Percentiles rank a stretch among this genome's conserved stretches.
These are phyloP conservation scores for Ciona savignyi DNA, from an alignment of 23 tunicate genomes.

Conservation along the genomic window DNA sequence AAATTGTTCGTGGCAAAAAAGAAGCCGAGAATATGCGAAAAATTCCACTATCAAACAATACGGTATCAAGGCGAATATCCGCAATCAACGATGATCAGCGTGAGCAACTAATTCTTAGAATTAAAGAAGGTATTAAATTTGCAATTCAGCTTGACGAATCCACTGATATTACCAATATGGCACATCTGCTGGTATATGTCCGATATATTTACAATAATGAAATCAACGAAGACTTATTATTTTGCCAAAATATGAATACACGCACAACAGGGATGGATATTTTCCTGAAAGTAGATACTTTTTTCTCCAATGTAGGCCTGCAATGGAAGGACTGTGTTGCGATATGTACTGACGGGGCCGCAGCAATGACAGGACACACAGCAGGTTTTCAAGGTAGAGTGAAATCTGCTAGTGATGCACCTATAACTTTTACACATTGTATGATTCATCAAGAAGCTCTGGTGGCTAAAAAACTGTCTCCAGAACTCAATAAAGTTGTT, in stretches of 20 bases:
- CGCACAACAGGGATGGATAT: slow-evolving; percentile 33
- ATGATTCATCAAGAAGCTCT: slow-evolving; percentile 33
- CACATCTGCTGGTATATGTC: slow-evolving; percentile 34
- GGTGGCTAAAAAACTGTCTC: slow-evolving; percentile 22
- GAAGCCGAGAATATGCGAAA: slow-evolving; percentile 52
- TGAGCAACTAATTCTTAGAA: slow-evolving; percentile 58
- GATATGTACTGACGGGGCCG: slow-evolving; percentile 64
- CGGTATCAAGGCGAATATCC: slow-evolving; percentile 60
- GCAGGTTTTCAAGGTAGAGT: slow-evolving; percentile 43
- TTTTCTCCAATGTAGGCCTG: too few relatives aligned
- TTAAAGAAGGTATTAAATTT: slow-evolving; percentile 46
- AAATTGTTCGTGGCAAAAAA: slow-evolving; percentile 51
- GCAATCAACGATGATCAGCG: slow-evolving; percentile 32
- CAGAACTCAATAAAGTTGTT: slow-evolving; percentile 15
- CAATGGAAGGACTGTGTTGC: slow-evolving; percentile 45
- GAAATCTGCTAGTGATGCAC: slow-evolving; percentile 38
- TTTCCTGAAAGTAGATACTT: slow-evolving; percentile 52
- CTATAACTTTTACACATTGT: slow-evolving; percentile 54
- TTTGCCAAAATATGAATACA: slow-evolving; percentile 31
- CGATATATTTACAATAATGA: too few relatives aligned
- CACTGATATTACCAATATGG: slow-evolving; percentile 35
- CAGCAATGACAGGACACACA: slow-evolving; percentile 46
- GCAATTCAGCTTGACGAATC: slow-evolving; percentile 48
- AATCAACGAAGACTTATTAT: slow-evolving; percentile 25
- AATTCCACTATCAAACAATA: slow-evolving; percentile 48